phyloP scores from a whole-genome alignment of 37 sponge, comb jelly and placozoan genomes.

The Ephydatia muelleri region DNA sequence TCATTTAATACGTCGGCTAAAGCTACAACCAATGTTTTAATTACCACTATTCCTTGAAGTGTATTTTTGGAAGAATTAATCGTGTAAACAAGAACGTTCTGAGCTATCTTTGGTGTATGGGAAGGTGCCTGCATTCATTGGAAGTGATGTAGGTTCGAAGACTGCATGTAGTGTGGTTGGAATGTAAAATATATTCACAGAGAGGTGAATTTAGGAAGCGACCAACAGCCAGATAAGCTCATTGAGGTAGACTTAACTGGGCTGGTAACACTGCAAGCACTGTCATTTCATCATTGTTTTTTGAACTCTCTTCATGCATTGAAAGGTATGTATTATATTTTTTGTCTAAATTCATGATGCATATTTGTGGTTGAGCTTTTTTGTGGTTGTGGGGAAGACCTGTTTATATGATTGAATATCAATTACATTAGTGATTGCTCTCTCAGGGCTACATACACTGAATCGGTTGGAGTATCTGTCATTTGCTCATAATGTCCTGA shows the following conservation, averaged over 20 bases:
- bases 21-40: not conserved
- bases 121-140: constrained; percentile 25
- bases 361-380: not conserved
- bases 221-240: not conserved
- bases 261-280: not conserved
- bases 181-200: constrained; percentile 12
- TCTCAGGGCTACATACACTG: constrained; percentile 16
- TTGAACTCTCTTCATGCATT: constrained; percentile 8
- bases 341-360: not conserved
- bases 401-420: not conserved
- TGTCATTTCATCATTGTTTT: constrained; percentile 41
- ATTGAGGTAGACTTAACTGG: constrained; percentile 11
- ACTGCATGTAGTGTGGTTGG: not conserved
- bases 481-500: constrained; percentile 47
- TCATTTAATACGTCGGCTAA: not conserved
- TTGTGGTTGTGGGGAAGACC: not conserved
- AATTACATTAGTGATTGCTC: not conserved
- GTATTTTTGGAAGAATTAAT: constrained; percentile 23
- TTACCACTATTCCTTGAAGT: not conserved
- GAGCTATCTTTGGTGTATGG: constrained; percentile 45
- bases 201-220: constrained; percentile 37
- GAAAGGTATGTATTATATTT: constrained; percentile 14
- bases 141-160: constrained; percentile 47
- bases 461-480: constrained; percentile 31
- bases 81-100: not conserved